Base-by-base conservation (phyloP, 1,140 invertebrate species). In the Formica exsecta region DNA sequence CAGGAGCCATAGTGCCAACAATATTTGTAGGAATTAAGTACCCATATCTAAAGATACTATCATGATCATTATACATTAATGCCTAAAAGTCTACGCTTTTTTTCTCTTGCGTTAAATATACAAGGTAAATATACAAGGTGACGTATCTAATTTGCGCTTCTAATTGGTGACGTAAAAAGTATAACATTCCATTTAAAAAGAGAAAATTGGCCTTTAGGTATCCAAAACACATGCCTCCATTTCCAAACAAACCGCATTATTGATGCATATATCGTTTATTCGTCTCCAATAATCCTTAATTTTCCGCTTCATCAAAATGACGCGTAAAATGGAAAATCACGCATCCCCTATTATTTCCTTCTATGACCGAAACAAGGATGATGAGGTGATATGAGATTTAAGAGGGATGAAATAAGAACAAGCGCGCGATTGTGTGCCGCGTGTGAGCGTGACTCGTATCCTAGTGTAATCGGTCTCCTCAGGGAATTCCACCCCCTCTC, bases 401-500 rank as follows among this genome's bases (percentile, higher is more conserved):
- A 61, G 59, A 38, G 85, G 48, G 71, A 85, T 79, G 84, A 89
- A 70, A 85, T 54, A n/a, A 48, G 22, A 64, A 66, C 38, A 65
- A 16, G 16, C 19, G 62, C 6, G 54, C 41, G 74, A 41, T 16
- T n/a, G 62, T 38, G 71, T 70, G 71, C 61, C 41, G 85, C 68
- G 41, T 44, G 75, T 73, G 68, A 70, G 65, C 66, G 89, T 66
- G 48, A 87, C 66, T 88, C 71, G 80, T 87, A 91, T 88, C 83
- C 9, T 44, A 74, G 90, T 86, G 87, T 91, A 87, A 91, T 91
- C 87, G 86, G 84, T 88, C 87, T 91, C 84, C 90, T 90, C 91
- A 71, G 90, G 80, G 88, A 88, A 91, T 92, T 87, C 89, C 80
- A 92, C 88, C 89, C 9, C 48, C 44, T 13, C 44, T 48, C 44